Evolutionary conservation across 1,140 invertebrate genomes (phyloP), one percentile per base, ranked within the genome.

Genomic region (Acromyrmex echinatior): DNA sequence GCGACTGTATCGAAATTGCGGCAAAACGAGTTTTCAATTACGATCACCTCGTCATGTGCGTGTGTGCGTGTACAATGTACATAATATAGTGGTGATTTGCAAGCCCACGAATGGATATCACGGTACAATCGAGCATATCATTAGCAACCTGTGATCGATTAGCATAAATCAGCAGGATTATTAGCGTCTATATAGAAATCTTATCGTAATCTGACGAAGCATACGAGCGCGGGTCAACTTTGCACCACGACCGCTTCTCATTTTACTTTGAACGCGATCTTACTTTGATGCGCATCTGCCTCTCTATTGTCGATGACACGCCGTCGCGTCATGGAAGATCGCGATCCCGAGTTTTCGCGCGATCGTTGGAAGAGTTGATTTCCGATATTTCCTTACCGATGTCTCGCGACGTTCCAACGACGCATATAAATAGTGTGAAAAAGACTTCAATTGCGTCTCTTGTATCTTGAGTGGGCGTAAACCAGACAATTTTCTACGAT

Each of bases 1-100:
- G 73, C 53, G 73, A 74, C 70, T 77, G 62, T 87, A 92, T 91
- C 89, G 82, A 90, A 91, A 90, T 91, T 87, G 87, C 87, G 18
- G 76, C 70, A 71, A 89, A 92, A 92, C 89, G 74, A 89, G 86
- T 92, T 92, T 91, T 66, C 89, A 90, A 91, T 92, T 92, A 91
- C 84, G 79, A 39, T 82, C 77, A 58, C 82, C 60, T 66, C 62
- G 18, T 45, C 58, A 10, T 16, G n/a, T 21, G 35, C 18, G 9
- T n/a, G n/a, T 18, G 28, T 12, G 76, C 31, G 51, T 9, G 31
- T 18, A 21, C 53, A 12, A 28, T 39, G 9, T 51, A 51, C 60
- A 73, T 84, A 86, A 88, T 68, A 73, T 87, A 63, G 25, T 53
- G 35, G 28, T 35, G 28, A 39, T 87, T 51, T 51, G 60, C 35